A percentile compares a stretch with the other conserved stretches of the same genome.
Evolutionary conservation across 2,113 vertebrate species (phyloP).

Genomic region (Azemiops feae): DNA sequence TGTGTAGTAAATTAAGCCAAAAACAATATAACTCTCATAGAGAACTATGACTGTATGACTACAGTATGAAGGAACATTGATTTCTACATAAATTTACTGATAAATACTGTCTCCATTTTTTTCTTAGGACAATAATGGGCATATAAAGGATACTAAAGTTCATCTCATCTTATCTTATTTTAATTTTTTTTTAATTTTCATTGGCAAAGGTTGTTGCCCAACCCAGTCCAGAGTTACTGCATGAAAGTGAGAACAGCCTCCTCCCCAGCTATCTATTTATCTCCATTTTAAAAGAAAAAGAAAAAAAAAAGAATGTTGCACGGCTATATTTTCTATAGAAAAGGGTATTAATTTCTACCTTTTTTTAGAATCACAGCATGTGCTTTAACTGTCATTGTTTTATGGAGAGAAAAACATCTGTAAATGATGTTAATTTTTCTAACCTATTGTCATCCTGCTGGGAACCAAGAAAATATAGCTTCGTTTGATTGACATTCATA

Average conservation of each 20-base stretch:
- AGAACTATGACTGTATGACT: neutral
- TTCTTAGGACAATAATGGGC: neutral
- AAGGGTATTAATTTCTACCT: neutral
- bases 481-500: neutral
- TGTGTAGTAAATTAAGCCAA: neutral
- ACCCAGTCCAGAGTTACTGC: neutral
- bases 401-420: neutral
- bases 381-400: rapidly evolving
- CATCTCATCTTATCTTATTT: neutral
- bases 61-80: neutral
- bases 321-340: neutral
- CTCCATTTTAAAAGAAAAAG: neutral
- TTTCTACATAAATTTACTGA: neutral
- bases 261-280: neutral
- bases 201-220: neutral
- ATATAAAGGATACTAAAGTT: neutral
- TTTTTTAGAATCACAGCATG: rapidly evolving
- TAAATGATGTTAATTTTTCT: neutral
- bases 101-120: neutral
- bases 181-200: neutral
- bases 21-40: neutral
- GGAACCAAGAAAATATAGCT: neutral
- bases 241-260: neutral
- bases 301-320: neutral
- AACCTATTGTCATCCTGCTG: neutral